Evolutionary conservation across 2,113 vertebrate species (phyloP).

Genomic region (Scytalopus superciliaris): DNA sequence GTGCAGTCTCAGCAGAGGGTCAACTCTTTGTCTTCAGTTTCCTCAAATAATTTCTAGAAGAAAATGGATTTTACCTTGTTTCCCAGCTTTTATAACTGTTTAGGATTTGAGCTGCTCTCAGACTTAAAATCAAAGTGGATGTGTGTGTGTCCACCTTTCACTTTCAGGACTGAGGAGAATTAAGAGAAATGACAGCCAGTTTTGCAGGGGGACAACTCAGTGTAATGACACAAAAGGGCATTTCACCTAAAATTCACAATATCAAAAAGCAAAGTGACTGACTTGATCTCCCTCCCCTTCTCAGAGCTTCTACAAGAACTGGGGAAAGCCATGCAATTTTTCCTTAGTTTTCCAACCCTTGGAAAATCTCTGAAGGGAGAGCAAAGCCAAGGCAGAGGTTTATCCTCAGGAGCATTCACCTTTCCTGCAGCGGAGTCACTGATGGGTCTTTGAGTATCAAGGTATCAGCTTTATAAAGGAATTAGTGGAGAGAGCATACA

Average conservation of each 20-base stretch:
- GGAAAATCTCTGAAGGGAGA: background rate
- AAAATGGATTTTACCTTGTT: background rate
- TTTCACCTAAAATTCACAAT: background rate
- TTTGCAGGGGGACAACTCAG: background rate
- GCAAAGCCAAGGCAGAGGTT: background rate
- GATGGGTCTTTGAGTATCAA: background rate
- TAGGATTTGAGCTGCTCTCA: background rate
- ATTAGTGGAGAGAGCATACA: background rate
- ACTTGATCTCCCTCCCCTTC: background rate
- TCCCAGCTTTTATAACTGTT: background rate
- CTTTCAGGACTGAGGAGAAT: background rate
- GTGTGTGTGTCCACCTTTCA: background rate
- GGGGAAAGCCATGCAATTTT: background rate
- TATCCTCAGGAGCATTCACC: accelerated
- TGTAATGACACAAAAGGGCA: background rate
- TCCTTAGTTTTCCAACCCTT: background rate
- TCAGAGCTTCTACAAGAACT: background rate
- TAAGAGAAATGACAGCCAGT: background rate
- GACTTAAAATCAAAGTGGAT: background rate
- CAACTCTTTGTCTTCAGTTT: background rate
- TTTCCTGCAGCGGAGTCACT: background rate
- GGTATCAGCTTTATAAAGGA: background rate
- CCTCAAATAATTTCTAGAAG: background rate
- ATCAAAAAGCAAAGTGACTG: background rate
- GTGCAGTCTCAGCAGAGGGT: background rate